Conservation (phyloP, 2,113 vertebrate species). For the Columba janthina region DNA sequence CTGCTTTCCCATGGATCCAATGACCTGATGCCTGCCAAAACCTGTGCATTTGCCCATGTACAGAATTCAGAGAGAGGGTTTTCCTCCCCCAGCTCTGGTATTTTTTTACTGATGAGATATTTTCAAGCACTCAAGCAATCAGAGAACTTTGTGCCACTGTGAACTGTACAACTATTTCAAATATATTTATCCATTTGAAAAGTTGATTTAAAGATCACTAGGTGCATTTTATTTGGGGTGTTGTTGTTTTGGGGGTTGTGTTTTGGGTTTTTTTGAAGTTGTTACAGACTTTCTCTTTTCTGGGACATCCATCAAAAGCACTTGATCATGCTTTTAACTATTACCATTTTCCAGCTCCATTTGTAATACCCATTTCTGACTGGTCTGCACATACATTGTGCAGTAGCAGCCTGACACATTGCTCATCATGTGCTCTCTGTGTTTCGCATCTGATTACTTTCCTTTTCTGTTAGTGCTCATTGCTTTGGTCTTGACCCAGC, state of each 20-base stretch:
- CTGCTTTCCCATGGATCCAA: conserved; percentile 56
- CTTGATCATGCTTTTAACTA: not conserved
- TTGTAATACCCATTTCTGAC: conserved; percentile 24
- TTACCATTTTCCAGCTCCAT: conserved; percentile 15
- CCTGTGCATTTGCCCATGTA: conserved; percentile 69
- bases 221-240: conserved; percentile 8
- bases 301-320: not conserved
- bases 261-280: not conserved
- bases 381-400: not conserved
- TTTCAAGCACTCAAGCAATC: conserved; percentile 78
- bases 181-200: conserved; percentile 76
- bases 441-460: conserved; percentile 28
- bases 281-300: conserved; percentile 20
- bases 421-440: not conserved
- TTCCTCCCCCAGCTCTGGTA: conserved; percentile 80
- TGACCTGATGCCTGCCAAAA: conserved; percentile 62
- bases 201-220: conserved; percentile 54
- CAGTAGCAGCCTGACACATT: not conserved
- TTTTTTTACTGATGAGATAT: conserved; percentile 83
- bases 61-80: conserved; percentile 77
- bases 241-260: not conserved
- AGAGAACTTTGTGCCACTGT: conserved; percentile 71
- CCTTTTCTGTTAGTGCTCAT: conserved; percentile 18
- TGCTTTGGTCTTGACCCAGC: conserved; percentile 17
- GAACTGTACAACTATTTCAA: conserved; percentile 73